Evolutionary conservation across 2,888 invertebrate species (phyloP).

Genomic region (Xanthia icteritia): DNA sequence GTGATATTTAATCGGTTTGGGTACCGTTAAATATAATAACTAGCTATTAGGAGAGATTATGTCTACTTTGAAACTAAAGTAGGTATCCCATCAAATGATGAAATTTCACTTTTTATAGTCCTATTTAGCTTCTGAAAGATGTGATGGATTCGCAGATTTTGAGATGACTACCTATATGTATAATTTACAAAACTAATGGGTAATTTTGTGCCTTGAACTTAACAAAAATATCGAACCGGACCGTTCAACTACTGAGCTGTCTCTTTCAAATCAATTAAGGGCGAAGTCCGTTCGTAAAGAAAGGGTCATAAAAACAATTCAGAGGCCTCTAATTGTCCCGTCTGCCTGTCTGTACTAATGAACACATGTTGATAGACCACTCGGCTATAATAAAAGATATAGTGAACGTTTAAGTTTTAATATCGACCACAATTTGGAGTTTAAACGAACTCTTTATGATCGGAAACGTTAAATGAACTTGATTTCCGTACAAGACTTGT

Average conservation of each 20-base stretch:
- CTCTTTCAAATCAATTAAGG: conserved; percentile 71
- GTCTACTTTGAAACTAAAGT: neutral
- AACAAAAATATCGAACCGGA: conserved; percentile 17
- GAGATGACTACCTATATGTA: neutral
- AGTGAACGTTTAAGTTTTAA: conserved; percentile 61
- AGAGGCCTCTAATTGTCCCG: conserved; percentile 74
- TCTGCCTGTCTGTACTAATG: conserved; percentile 71
- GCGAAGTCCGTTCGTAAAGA: conserved; percentile 67
- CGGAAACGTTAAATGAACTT: conserved; percentile 51
- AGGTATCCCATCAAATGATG: neutral
- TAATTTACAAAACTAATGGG: neutral
- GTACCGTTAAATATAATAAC: conserved; percentile 29
- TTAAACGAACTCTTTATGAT: conserved; percentile 58
- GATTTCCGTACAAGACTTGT: conserved; percentile 48
- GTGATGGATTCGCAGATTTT: neutral
- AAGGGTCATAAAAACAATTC: conserved; percentile 76
- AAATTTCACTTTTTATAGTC: too few species aligned
- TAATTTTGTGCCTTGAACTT: neutral
- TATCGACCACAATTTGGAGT: conserved; percentile 48
- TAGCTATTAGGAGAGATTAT: neutral
- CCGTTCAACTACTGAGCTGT: conserved; percentile 20
- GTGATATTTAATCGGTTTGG: neutral
- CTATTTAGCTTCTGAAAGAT: neutral
- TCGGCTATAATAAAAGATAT: conserved; percentile 65
- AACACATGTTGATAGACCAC: conserved; percentile 72